These are phyloP conservation scores for Ondatra zibethicus DNA, from an alignment of 2,113 vertebrate genomes.

Conservation along the genomic window DNA sequence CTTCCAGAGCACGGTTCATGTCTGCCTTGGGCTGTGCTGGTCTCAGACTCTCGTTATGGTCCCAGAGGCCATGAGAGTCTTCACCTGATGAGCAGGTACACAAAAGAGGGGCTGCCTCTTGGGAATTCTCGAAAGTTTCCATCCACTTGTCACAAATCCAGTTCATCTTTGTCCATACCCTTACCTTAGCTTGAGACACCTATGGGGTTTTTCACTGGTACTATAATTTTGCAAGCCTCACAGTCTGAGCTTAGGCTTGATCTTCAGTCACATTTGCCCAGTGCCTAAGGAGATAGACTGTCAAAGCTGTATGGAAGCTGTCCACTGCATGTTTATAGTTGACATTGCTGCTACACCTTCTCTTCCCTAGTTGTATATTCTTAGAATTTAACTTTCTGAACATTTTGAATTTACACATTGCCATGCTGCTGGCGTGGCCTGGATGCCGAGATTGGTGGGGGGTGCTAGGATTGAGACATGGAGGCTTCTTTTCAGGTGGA, in stretches of 20 bases:
- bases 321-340: neutral
- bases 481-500: no score
- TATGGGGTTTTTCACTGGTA: neutral
- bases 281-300: neutral
- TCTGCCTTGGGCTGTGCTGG: neutral
- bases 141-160: neutral
- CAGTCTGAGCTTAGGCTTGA: neutral
- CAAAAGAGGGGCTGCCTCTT: neutral
- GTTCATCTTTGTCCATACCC: neutral
- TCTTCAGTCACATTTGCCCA: neutral
- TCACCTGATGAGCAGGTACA: neutral
- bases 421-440: no score
- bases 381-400: neutral
- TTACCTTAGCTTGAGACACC: neutral
- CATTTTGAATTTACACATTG: neutral
- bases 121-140: neutral
- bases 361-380: neutral
- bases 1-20: neutral
- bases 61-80: neutral
- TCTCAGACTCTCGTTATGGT: neutral
- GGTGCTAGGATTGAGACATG: no score
- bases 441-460: no score
- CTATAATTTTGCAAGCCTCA: neutral
- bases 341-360: neutral
- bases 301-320: neutral